Evolutionary conservation across 2,888 invertebrate species (phyloP).

Genomic region (Thecocarcelia acutangulata): DNA sequence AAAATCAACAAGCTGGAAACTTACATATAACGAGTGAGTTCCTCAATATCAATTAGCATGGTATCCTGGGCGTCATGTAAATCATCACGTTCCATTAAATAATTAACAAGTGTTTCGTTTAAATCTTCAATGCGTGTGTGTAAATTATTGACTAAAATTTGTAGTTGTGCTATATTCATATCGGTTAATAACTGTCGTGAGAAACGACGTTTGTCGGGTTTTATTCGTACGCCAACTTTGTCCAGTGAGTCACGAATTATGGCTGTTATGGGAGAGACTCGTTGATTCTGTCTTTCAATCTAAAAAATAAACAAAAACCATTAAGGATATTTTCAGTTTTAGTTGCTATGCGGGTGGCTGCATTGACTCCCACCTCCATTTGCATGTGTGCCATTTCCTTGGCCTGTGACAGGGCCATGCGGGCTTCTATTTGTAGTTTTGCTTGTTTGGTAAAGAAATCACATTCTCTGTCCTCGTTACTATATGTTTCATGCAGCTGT

Average conservation of each 20-base stretch:
- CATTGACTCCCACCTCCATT: constrained; percentile 86
- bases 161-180: constrained; percentile 94
- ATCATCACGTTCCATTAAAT: constrained; percentile 95
- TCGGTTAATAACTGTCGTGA: constrained; percentile 93
- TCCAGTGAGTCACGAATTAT: constrained; percentile 90
- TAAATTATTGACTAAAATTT: constrained; percentile 96
- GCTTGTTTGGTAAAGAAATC: constrained; percentile 92
- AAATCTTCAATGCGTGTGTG: constrained; percentile 96
- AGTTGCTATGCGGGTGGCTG: neutral
- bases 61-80: constrained; percentile 99
- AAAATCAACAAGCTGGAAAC: constrained; percentile 76
- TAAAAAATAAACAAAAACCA: constrained; percentile 72
- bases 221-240: constrained; percentile 92
- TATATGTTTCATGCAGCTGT: constrained; percentile 80
- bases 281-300: constrained; percentile 86
- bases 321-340: neutral
- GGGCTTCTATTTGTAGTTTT: constrained; percentile 91
- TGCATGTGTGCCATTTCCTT: constrained; percentile 95
- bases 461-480: constrained; percentile 85
- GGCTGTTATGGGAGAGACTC: constrained; percentile 91
- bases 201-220: constrained; percentile 90
- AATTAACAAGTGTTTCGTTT: constrained; percentile 94
- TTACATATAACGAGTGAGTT: constrained; percentile 94
- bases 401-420: constrained; percentile 93
- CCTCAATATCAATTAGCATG: constrained; percentile 98